phyloP scores from a whole-genome alignment of 64 coral and sea anemone species.

The Anthopleura sola region DNA sequence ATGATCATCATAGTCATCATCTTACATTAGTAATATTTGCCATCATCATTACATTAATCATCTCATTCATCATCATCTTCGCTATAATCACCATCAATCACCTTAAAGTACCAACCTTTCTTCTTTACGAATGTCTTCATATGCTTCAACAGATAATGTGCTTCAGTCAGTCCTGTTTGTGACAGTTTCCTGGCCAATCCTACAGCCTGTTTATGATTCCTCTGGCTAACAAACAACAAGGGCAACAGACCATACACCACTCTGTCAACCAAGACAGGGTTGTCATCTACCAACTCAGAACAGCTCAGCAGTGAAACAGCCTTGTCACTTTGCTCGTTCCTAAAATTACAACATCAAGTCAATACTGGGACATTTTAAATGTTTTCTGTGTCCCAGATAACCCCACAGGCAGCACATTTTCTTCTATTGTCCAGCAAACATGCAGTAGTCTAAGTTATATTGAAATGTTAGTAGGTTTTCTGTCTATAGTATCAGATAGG shows the following conservation, averaged over 20 bases:
- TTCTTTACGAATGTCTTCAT: constrained; percentile 55
- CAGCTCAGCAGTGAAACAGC: constrained; percentile 43
- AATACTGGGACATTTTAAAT: too few species aligned
- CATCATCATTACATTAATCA: too few species aligned
- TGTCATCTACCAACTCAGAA: constrained; percentile 7
- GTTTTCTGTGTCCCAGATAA: too few species aligned
- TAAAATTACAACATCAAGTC: constrained; percentile 13
- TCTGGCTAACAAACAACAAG: constrained; percentile 24
- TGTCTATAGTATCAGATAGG: constrained; percentile 16
- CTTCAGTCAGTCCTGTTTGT: constrained; percentile 27
- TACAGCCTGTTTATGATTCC: constrained; percentile 40
- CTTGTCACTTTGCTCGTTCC: constrained; percentile 55
- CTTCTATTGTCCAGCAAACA: too few species aligned
- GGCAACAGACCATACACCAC: constrained; percentile 58
- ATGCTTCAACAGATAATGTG: constrained; percentile 52
- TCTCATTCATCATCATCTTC: neutral
- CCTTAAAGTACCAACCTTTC: constrained; percentile 41
- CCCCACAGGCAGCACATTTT: too few species aligned
- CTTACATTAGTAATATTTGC: too few species aligned
- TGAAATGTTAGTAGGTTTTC: neutral
- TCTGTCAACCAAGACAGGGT: constrained; percentile 28
- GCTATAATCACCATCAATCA: too few species aligned
- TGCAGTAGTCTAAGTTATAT: too few species aligned
- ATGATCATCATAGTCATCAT: neutral
- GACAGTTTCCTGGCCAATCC: constrained; percentile 27